Evolutionary conservation across 2,113 vertebrate genomes (phyloP).

Genomic region (Megaleporinus macrocephalus): DNA sequence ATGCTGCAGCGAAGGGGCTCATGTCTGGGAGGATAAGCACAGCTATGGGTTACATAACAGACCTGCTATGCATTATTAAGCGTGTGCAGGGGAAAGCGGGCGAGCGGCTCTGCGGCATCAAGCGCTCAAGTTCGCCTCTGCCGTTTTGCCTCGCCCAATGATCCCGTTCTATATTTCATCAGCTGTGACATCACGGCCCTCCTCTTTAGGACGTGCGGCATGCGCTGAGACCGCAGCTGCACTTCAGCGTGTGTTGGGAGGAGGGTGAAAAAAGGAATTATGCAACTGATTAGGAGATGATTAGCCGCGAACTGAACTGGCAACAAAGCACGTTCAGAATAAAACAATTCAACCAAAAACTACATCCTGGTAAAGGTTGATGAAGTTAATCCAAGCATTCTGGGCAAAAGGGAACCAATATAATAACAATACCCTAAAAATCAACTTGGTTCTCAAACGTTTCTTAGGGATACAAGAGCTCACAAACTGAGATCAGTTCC

Average conservation of each 20-base stretch:
- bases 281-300: conserved; percentile 2
- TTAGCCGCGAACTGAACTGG: not conserved
- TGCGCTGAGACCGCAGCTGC: not conserved
- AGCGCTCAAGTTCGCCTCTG: conserved; percentile 14
- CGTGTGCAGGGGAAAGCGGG: conserved; percentile 32
- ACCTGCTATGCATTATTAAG: conserved; percentile 50
- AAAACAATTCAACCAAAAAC: not conserved
- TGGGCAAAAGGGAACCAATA: not conserved
- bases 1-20: conserved; percentile 4
- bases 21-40: not conserved
- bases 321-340: not conserved
- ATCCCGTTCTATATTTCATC: conserved; percentile 43
- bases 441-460: not conserved
- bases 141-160: conserved; percentile 7
- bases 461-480: conserved; percentile 10
- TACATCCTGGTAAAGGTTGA: not conserved
- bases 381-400: not conserved
- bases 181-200: conserved; percentile 1
- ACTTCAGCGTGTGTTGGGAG: not conserved
- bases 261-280: not conserved
- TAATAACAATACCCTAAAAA: not conserved
- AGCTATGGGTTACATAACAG: conserved; percentile 21
- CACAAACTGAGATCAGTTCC: conserved; percentile 9
- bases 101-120: not conserved
- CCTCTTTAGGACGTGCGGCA: not conserved